Base-by-base conservation (phyloP, 2,797 vertebrate species). In the Eupleurogrammus muticus region DNA sequence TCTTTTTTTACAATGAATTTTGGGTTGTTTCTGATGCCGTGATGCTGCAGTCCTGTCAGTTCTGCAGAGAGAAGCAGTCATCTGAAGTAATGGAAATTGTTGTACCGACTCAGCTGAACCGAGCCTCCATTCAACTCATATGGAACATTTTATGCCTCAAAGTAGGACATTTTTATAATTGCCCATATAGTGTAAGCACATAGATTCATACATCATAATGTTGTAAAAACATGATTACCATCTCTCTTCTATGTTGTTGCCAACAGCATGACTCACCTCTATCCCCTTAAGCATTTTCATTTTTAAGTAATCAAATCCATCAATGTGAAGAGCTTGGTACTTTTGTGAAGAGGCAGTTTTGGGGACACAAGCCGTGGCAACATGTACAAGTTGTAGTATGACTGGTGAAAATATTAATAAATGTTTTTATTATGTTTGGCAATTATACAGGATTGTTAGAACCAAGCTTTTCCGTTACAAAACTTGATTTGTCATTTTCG, bases 221-320 rank as follows among this genome's bases (percentile, higher is more conserved):
- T 20, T 53, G 21, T 66, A 19, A 46, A 40, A 56, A 59, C 21
- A 19, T 9, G 32, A 24, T 47, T 11, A 16, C 56, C 36, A 59
- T 19, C 34, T 44, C 28, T 53, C n/a, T 66, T 40, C 20, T 32
- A 9, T 5, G 40, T 9, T 17, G 62, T 38, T 35, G 50, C n/a
- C 16, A 23, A 3, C 28, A 19, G 55, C 17, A 54, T 40, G 42
- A 23, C 40, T 48, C 35, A 24, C 14, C 46, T 59, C 46, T 5
- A 68, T 80, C 28, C 28, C 28, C 28, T 28, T 28, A 28, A 28
- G 28, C 28, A 28, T 28, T 28, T 28, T 28, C 28, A 28, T 28
- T 6, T 79, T 51, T 64, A 44, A 59, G 20, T 63, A 73, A 84
- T 77, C 63, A 75, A 67, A 54, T 58, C 66, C 53, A 52, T 53